Evolutionary conservation across 2,113 vertebrate genomes (phyloP), one percentile per base, ranked within the genome.

Genomic region (Diadophis punctatus): DNA sequence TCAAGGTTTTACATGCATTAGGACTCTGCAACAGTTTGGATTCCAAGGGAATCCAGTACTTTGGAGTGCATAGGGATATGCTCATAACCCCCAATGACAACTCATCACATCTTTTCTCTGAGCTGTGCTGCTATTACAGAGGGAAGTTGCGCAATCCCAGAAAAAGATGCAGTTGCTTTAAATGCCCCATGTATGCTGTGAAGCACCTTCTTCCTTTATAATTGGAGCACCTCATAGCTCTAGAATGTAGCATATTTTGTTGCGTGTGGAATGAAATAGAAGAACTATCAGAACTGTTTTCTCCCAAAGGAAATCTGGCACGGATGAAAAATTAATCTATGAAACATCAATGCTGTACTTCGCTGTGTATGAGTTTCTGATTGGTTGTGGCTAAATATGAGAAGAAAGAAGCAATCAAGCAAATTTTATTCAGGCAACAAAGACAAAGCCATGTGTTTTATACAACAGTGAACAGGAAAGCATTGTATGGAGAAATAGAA

Each of bases 381-480:
- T 94, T 52, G 84, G 87, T 46, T 95, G 93, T 93, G 92, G 91
- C 93, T 43, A 94, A 91, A 87, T 92, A 86, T 93, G 84, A 94
- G 85, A 58, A 86, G 90, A 94, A 93, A 96, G 90, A 91, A 93
- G 93, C 93, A 60, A 68, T 63, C 27, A 27, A 39, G 88, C 93
- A 89, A 91, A 58, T 94, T 48, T n/a, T 46, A 90, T 93, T 89
- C 80, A 91, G 92, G 90, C 95, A 92, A 93, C 93, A 86, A 92
- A n/a, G 86, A 90, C 0, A 88, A 89, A 48, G 49, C 63, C 43
- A 14, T 80, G 48, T 80, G 8, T 51, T 84, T 85, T 20, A 49
- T 39, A 55, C 25, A 63, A 30, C 58, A 55, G 4, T 46, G 22
- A 90, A 90, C 55, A 43, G 23, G 16, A 74, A 90, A 85, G 56